Evolutionary conservation across 2,113 vertebrate species (phyloP).

Genomic region (Cavia porcellus): DNA sequence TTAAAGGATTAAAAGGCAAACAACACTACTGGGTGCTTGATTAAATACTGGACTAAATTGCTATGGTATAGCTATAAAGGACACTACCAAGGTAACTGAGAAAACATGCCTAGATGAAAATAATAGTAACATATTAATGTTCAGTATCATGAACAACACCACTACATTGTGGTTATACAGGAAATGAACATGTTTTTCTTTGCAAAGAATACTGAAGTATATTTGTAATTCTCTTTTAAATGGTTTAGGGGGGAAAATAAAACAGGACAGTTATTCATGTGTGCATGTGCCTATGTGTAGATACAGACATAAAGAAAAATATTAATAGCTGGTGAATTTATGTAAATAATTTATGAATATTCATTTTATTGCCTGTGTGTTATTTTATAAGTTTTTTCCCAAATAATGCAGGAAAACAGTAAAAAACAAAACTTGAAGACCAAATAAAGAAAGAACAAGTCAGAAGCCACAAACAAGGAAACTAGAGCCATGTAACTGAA

Average conservation of each 20-base stretch:
- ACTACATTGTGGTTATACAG: background rate
- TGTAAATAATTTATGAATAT: background rate
- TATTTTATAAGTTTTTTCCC: background rate
- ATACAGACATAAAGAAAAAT: slow-evolving; percentile 31
- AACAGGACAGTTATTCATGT: background rate
- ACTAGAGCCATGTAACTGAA: background rate
- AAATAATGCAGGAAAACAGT: background rate
- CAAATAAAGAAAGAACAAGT: background rate
- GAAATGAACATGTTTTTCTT: slow-evolving; percentile 19
- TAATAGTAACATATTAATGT: background rate
- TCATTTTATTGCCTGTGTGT: slow-evolving; percentile 21
- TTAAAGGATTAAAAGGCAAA: slow-evolving; percentile 41
- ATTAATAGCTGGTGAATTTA: slow-evolving; percentile 52
- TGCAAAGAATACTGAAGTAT: background rate
- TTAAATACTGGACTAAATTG: background rate
- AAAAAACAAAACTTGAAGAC: slow-evolving; percentile 25
- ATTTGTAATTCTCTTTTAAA: slow-evolving; percentile 8
- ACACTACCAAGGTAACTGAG: background rate
- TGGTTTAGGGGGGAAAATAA: background rate
- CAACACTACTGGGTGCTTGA: background rate
- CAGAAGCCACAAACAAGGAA: slow-evolving; percentile 39
- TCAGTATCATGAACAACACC: slow-evolving; percentile 10
- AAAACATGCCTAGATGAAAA: background rate
- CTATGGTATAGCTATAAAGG: background rate
- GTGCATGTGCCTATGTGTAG: background rate